phyloP scores from a whole-genome alignment of 2,113 vertebrate species.

The Ptychochromis oligacanthus region DNA sequence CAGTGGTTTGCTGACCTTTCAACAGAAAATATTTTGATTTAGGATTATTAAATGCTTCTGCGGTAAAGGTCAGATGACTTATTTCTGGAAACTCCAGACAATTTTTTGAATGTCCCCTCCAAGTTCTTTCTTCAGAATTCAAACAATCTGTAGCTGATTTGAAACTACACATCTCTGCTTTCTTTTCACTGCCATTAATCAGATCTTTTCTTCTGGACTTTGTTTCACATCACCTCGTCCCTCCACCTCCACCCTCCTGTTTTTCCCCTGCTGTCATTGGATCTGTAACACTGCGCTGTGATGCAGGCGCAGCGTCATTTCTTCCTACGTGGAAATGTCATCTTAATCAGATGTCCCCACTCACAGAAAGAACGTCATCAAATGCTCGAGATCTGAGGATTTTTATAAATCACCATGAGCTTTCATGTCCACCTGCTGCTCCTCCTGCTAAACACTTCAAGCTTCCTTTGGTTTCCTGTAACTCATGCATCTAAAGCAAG shows the following conservation, averaged over 20 bases:
- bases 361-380: neutral
- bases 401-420: slow-evolving; percentile 4
- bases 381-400: neutral
- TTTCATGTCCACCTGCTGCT: slow-evolving; percentile 12
- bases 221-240: neutral
- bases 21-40: neutral
- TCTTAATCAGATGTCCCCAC: slow-evolving; percentile 39
- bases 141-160: neutral
- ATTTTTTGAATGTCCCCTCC: neutral
- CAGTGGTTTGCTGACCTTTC: neutral
- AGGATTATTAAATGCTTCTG: neutral
- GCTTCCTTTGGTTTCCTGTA: neutral
- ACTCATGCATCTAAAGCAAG: neutral
- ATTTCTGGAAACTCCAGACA: slow-evolving; percentile 2
- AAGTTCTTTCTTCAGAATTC: neutral
- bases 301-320: slow-evolving; percentile 32
- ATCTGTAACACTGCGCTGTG: slow-evolving; percentile 13
- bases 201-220: slow-evolving; percentile 18
- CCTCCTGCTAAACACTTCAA: neutral
- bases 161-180: neutral
- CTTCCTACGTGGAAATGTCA: slow-evolving; percentile 62
- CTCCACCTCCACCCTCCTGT: slow-evolving; percentile 10
- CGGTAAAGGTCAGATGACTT: neutral
- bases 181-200: neutral
- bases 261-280: slow-evolving; percentile 46